These are phyloP conservation scores for Ceratitis capitata DNA, from an alignment of 1,140 invertebrate species.

Conservation along the genomic window DNA sequence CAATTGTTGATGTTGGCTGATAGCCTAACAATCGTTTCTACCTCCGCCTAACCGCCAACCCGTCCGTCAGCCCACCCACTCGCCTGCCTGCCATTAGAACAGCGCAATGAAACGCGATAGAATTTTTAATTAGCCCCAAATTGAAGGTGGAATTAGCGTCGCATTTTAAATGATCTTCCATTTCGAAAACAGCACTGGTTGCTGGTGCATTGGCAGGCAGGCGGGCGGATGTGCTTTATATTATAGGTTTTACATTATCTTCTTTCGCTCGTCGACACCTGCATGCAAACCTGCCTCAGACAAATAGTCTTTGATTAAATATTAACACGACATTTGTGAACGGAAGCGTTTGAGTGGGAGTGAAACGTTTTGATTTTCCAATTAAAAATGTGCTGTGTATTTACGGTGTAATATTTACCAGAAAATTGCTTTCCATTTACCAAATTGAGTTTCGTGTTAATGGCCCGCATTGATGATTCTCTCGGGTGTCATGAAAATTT, in stretches of 20 bases:
- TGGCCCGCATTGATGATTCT: not conserved
- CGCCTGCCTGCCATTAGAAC: not conserved
- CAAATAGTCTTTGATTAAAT: constrained; percentile 8
- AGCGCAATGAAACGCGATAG: constrained; percentile 52
- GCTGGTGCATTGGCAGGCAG: too few species aligned
- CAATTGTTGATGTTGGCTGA: constrained; percentile 23
- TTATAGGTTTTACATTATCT: not conserved
- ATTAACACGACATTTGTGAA: not conserved
- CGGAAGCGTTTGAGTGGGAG: not conserved
- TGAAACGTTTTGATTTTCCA: not conserved
- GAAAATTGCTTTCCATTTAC: not conserved
- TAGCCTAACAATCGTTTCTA: not conserved
- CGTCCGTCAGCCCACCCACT: not conserved
- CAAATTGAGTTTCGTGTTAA: not conserved
- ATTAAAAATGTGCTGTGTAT: not conserved
- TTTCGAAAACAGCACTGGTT: not conserved
- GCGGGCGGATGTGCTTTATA: too few species aligned
- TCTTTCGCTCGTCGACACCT: not conserved
- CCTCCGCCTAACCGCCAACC: not conserved
- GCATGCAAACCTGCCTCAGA: not conserved
- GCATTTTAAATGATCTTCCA: constrained; percentile 5
- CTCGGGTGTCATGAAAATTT: not conserved
- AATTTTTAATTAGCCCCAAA: constrained; percentile 63
- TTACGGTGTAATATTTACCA: not conserved
- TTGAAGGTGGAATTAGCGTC: constrained; percentile 43